Conservation (phyloP, 1,140 invertebrate genomes). For the Tyrophagus putrescentiae region DNA sequence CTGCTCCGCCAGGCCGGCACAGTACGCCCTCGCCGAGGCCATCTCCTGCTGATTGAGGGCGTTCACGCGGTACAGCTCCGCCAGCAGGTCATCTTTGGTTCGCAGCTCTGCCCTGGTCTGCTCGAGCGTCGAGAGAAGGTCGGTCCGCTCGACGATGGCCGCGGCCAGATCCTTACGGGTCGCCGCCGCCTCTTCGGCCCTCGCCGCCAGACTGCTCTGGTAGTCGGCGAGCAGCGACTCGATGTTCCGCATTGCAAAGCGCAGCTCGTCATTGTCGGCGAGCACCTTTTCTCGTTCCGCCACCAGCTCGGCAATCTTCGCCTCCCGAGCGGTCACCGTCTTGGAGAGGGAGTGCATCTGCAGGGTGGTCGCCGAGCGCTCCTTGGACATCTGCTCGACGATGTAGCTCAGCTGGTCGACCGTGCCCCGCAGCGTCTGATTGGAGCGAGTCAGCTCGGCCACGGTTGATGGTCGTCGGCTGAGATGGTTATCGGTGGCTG, state of each 20-base stretch:
- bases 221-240: constrained; percentile 32
- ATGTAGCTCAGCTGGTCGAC: constrained; percentile 14
- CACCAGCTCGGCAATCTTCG: neutral
- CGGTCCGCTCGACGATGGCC: neutral
- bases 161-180: constrained; percentile 32
- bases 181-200: constrained; percentile 31
- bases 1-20: neutral
- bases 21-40: neutral
- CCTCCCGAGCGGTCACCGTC: neutral
- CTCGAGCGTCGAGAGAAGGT: neutral
- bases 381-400: constrained; percentile 17
- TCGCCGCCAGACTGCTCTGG: constrained; percentile 33
- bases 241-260: constrained; percentile 23
- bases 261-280: constrained; percentile 2
- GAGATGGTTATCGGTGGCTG: neutral
- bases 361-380: neutral
- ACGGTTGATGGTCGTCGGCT: neutral
- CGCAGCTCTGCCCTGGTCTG: neutral
- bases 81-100: neutral
- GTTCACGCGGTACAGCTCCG: neutral
- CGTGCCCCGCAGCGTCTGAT: neutral
- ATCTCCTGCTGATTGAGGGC: neutral
- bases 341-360: constrained; percentile 13
- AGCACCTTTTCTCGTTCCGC: constrained; percentile 3
- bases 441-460: constrained; percentile 5